phyloP scores from a whole-genome alignment of 2,888 invertebrate species.

The Coleophora flavipennella region DNA sequence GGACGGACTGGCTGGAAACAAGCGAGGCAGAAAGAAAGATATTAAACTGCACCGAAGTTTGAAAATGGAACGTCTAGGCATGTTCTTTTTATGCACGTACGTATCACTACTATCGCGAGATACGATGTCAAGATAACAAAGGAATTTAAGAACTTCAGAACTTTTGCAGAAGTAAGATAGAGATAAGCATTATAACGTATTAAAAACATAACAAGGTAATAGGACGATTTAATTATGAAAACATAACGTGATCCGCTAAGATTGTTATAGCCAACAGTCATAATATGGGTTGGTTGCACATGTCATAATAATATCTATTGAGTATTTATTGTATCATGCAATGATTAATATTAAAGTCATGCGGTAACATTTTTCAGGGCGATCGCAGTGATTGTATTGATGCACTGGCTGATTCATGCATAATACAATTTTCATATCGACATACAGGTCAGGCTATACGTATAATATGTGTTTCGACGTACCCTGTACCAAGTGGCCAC shows the following conservation, averaged over 20 bases:
- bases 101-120: too few relatives aligned
- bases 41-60: background rate
- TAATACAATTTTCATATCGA: constrained; percentile 2
- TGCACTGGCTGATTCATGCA: constrained; percentile 35
- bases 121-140: too few relatives aligned
- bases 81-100: too few relatives aligned
- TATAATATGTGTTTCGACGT: constrained; percentile 66
- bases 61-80: constrained; percentile 1
- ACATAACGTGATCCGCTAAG: constrained; percentile 5
- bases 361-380: constrained; percentile 10
- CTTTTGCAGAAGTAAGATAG: too few relatives aligned
- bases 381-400: constrained; percentile 14
- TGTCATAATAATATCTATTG: constrained; percentile 8
- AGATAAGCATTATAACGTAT: too few relatives aligned
- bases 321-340: constrained; percentile 25
- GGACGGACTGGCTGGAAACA: background rate
- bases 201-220: background rate
- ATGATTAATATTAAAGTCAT: constrained; percentile 22
- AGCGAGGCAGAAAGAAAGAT: too few relatives aligned
- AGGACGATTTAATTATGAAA: constrained; percentile 1
- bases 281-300: constrained; percentile 12
- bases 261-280: constrained; percentile 20
- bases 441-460: constrained; percentile 3
- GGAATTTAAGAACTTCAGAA: too few relatives aligned
- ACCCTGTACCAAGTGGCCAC: constrained; percentile 95